These are phyloP conservation scores for Microchrysa polita DNA, from an alignment of 2,888 invertebrate species.

Conservation along the genomic window DNA sequence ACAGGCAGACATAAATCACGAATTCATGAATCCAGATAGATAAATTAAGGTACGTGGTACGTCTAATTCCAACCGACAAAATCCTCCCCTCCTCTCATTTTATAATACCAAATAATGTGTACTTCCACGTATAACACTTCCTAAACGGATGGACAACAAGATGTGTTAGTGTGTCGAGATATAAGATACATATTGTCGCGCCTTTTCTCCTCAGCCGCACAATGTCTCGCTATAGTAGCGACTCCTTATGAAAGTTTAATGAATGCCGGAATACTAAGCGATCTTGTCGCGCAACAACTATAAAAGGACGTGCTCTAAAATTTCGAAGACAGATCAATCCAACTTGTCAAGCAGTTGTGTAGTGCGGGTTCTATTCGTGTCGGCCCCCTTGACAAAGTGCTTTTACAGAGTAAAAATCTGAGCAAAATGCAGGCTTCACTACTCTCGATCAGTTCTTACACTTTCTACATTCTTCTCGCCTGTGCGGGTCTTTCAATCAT, in stretches of 20 bases:
- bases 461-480: slow-evolving; percentile 51
- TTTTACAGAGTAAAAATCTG: neutral
- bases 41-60: slow-evolving; percentile 32
- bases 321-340: slow-evolving; percentile 45
- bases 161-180: slow-evolving; percentile 4
- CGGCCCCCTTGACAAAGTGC: slow-evolving; percentile 27
- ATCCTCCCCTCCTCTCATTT: slow-evolving; percentile 38
- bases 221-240: slow-evolving; percentile 64
- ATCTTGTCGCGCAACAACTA: slow-evolving; percentile 20
- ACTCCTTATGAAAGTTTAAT: slow-evolving; percentile 48
- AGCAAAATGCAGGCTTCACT: slow-evolving; percentile 50
- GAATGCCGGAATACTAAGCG: slow-evolving; percentile 27
- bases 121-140: slow-evolving; percentile 27
- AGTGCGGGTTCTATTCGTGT: slow-evolving; percentile 34
- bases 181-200: neutral
- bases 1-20: slow-evolving; percentile 13
- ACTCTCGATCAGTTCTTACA: slow-evolving; percentile 51
- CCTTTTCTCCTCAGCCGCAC: slow-evolving; percentile 8
- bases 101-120: slow-evolving; percentile 31
- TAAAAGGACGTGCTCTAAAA: slow-evolving; percentile 45
- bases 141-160: slow-evolving; percentile 18
- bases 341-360: slow-evolving; percentile 37
- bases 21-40: slow-evolving; percentile 17
- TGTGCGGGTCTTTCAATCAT: slow-evolving; percentile 49
- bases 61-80: slow-evolving; percentile 31